phyloP scores from a whole-genome alignment of 2,888 invertebrate genomes.

The Ellobium chinense region DNA sequence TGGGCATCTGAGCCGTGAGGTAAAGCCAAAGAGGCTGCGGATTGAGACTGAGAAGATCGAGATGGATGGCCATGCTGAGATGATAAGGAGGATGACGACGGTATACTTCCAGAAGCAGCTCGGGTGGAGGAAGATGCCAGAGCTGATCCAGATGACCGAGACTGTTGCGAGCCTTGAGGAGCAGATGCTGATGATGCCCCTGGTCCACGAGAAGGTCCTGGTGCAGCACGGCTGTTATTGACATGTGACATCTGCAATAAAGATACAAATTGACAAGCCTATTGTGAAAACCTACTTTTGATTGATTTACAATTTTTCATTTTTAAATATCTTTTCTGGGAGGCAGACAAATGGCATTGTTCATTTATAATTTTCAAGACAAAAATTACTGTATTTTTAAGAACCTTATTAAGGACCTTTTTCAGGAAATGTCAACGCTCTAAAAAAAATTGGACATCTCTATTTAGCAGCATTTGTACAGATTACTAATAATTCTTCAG shows the following conservation, averaged over 20 bases:
- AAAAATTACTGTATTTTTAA: background rate
- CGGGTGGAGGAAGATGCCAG: background rate
- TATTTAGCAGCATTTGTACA: too few species aligned
- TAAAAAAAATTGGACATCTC: too few species aligned
- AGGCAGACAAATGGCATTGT: too few species aligned
- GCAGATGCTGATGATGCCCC: slow-evolving; percentile 22
- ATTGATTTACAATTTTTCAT: too few species aligned
- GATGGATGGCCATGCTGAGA: background rate
- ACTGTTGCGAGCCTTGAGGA: background rate
- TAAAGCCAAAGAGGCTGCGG: background rate
- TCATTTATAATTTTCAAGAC: background rate
- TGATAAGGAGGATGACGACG: background rate
- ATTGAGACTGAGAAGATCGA: background rate
- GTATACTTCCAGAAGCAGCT: slow-evolving; percentile 15
- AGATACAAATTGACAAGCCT: too few species aligned
- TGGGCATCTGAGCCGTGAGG: background rate
- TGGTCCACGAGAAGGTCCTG: slow-evolving; percentile 15
- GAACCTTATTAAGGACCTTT: too few species aligned
- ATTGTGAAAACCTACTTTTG: too few species aligned
- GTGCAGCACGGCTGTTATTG: slow-evolving; percentile 17
- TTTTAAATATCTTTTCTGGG: too few species aligned
- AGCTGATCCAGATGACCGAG: background rate
- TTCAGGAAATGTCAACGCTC: too few species aligned
- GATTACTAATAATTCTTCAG: too few species aligned
- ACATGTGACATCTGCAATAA: slow-evolving; percentile 20